These are phyloP conservation scores for Bombus impatiens DNA, from an alignment of 1,140 invertebrate species.

Conservation along the genomic window DNA sequence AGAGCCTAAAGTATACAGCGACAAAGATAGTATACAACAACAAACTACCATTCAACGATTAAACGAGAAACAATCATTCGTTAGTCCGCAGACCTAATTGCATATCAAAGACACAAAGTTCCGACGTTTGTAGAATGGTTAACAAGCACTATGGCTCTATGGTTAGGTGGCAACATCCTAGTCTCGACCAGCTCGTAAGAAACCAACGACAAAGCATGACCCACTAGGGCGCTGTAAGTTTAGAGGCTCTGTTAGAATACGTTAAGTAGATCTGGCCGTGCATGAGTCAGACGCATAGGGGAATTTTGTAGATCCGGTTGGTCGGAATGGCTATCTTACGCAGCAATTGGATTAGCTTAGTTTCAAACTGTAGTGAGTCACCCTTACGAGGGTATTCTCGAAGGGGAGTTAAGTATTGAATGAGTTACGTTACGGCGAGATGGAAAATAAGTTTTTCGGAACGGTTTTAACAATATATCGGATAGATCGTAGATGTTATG, in stretches of 20 bases:
- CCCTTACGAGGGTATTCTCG: background rate
- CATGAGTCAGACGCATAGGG: background rate
- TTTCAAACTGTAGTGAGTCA: background rate
- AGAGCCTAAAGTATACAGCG: too few species aligned
- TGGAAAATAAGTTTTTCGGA: background rate
- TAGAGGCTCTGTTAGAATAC: background rate
- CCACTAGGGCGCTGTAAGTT: background rate
- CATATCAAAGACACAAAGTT: background rate
- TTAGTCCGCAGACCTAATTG: background rate
- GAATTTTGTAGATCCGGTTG: background rate
- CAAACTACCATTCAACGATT: background rate
- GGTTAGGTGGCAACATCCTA: too few species aligned
- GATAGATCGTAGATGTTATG: background rate
- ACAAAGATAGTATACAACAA: background rate
- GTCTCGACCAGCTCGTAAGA: background rate
- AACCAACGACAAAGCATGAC: background rate
- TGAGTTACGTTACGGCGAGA: background rate
- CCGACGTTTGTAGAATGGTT: too few species aligned
- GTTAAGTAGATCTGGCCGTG: background rate
- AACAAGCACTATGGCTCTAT: too few species aligned
- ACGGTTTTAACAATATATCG: background rate
- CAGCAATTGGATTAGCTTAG: background rate
- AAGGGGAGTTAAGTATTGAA: background rate
- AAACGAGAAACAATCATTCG: background rate
- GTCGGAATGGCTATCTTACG: background rate